A percentile compares a stretch with the other conserved stretches of the same genome.
Conservation (phyloP, 2,888 invertebrate genomes). For the Diaprepes abbreviatus region DNA sequence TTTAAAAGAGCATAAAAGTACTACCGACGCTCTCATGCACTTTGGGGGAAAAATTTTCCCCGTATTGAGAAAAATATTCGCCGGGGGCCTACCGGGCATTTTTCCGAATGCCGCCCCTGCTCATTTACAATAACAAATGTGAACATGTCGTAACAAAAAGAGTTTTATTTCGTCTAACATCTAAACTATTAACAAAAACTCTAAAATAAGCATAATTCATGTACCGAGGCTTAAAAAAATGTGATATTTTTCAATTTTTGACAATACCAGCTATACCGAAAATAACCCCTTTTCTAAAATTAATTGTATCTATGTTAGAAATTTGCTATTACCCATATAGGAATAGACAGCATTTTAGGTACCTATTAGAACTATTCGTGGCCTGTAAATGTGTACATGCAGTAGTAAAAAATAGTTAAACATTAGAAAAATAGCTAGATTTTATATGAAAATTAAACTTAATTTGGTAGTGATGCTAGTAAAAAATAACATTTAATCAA, state of each 20-base stretch:
- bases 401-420: conserved; percentile 29
- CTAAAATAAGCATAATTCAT: no score
- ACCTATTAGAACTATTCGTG: conserved; percentile 22
- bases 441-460: neutral
- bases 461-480: neutral
- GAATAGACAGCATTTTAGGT: conserved; percentile 6
- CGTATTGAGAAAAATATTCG: no score
- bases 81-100: no score
- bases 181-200: no score
- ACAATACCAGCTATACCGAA: neutral
- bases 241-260: conserved; percentile 7
- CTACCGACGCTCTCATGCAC: no score
- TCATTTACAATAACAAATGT: no score
- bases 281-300: neutral
- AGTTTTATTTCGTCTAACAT: no score
- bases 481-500: neutral
- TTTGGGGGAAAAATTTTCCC: no score
- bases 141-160: no score
- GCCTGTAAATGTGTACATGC: conserved; percentile 45
- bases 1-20: no score
- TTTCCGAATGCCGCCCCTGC: no score
- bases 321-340: neutral
- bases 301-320: conserved; percentile 6
- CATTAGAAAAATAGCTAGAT: conserved; percentile 27
- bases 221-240: no score